Base-by-base conservation (phyloP, 2,888 invertebrate genomes). In the Conus canariensis region DNA sequence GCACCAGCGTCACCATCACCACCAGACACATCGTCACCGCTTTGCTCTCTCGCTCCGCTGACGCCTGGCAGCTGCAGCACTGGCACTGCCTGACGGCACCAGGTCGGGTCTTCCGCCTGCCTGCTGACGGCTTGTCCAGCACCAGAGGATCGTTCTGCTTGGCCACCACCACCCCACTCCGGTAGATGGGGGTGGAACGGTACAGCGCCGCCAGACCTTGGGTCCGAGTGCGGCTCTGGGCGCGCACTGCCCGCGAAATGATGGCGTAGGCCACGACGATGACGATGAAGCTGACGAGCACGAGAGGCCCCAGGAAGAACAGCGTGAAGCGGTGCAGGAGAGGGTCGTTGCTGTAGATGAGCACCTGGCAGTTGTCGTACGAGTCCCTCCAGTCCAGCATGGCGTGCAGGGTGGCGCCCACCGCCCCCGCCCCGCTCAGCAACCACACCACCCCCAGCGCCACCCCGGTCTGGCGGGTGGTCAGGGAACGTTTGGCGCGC, bases 21-120 rank as follows among this genome's bases (percentile, higher is more conserved):
- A 95, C 94, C 19, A 94, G 90, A 87, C 94, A 95, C 94, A 94
- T 94, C 22, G 94, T 94, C 74, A 94, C 88, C 7, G 94, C 94
- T 87, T 94, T 94, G 91, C 91, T 93, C 70, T 94, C 94, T 77
- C 93, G 93, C 91, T 94, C 93, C 80, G 92, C 58, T n/a, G 92
- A 90, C n/a, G 91, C 88, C 64, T 93, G 92, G 64, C 91, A 89
- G 74, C 90, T 90, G 82, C 93, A 92, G 77, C 92, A 92, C n/a
- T 90, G 90, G 67, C 92, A 92, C 45, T 88, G 85, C 67, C 88
- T 86, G 58, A 22, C 85, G 3, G 56, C 77, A 5, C 56, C 74
- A 2, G 7, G 14, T 14, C 56, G 3, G 25, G 22, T 22, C 67
- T 56, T 7, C 86, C 86, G 4, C 19, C n/a, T 25, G 22, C n/a